Evolutionary conservation across 1,140 invertebrate genomes (phyloP).

Genomic region (Manduca sexta): DNA sequence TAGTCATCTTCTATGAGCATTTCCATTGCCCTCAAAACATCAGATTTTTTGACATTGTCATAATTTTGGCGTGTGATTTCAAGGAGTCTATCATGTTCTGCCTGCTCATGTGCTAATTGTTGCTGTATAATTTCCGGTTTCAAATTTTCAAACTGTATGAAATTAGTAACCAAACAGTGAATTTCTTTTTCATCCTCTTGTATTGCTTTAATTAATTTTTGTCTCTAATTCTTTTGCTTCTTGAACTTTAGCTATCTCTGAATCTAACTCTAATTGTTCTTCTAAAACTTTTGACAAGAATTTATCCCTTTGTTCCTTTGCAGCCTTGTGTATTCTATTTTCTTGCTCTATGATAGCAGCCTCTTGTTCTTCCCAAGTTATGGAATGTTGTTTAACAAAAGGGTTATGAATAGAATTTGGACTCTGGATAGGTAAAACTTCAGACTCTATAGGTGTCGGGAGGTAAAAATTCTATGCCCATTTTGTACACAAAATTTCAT

Average conservation of each 20-base stretch:
- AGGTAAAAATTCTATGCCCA: slow-evolving; percentile 52
- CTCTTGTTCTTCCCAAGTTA: slow-evolving; percentile 68
- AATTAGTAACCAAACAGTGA: slow-evolving; percentile 77
- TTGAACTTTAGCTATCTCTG: slow-evolving; percentile 79
- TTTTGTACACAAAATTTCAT: slow-evolving; percentile 76
- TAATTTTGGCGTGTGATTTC: slow-evolving; percentile 72
- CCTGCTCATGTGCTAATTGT: slow-evolving; percentile 77
- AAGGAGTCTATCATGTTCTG: slow-evolving; percentile 76
- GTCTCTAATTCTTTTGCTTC: slow-evolving; percentile 77
- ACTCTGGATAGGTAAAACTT: slow-evolving; percentile 24
- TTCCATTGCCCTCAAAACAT: slow-evolving; percentile 79
- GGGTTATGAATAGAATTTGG: slow-evolving; percentile 32
- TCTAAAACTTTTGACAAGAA: slow-evolving; percentile 76
- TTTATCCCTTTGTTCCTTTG: slow-evolving; percentile 69
- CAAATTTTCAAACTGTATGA: slow-evolving; percentile 74
- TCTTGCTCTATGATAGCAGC: slow-evolving; percentile 58
- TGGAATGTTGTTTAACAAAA: slow-evolving; percentile 41
- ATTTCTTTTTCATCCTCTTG: slow-evolving; percentile 77
- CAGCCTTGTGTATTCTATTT: slow-evolving; percentile 60
- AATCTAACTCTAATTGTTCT: slow-evolving; percentile 78
- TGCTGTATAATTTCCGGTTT: slow-evolving; percentile 75
- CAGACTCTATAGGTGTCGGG: slow-evolving; percentile 28
- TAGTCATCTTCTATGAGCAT: slow-evolving; percentile 78
- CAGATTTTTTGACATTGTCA: slow-evolving; percentile 68
- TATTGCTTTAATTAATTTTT: slow-evolving; percentile 74